phyloP scores from a whole-genome alignment of 1,140 invertebrate genomes.

The Eufriesea mexicana region DNA sequence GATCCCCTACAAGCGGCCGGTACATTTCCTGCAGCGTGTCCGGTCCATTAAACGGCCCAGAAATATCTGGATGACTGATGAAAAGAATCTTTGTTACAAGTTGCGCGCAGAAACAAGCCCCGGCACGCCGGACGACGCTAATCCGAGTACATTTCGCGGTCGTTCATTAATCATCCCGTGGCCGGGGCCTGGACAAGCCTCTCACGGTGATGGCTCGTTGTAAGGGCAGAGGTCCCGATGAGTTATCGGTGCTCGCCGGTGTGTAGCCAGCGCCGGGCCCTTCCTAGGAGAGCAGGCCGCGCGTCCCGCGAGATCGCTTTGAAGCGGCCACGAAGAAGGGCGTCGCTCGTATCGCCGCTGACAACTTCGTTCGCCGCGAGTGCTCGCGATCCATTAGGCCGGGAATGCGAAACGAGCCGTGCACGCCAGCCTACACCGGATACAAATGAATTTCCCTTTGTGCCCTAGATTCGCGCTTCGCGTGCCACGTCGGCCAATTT shows the following conservation, averaged over 20 bases:
- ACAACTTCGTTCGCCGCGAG: constrained; percentile 58
- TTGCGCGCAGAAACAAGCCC: constrained; percentile 47
- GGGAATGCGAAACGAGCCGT: constrained; percentile 44
- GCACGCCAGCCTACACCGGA: constrained; percentile 1
- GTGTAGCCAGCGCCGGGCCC: constrained; percentile 34
- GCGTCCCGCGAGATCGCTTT: constrained; percentile 49
- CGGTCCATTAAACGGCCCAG: constrained; percentile 47
- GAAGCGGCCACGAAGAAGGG: constrained; percentile 12
- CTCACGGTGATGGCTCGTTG: constrained; percentile 55
- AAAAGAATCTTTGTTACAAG: constrained; percentile 61
- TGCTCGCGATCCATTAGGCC: constrained; percentile 49
- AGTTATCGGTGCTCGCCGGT: constrained; percentile 57
- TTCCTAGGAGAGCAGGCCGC: constrained; percentile 19
- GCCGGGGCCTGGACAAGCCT: constrained; percentile 37
- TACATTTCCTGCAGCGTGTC: constrained; percentile 45
- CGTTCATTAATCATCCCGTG: constrained; percentile 60
- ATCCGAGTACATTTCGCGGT: constrained; percentile 58
- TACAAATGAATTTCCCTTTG: constrained; percentile 43
- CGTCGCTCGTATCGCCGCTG: constrained; percentile 20
- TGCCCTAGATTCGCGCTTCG: neutral
- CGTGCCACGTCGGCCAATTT: too few relatives aligned
- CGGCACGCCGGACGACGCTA: constrained; percentile 51
- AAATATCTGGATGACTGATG: constrained; percentile 55
- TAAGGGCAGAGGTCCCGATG: constrained; percentile 62
- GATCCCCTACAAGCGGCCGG: neutral